These are phyloP conservation scores for Tortricodes alternella DNA, from an alignment of 2,888 invertebrate species.

Conservation along the genomic window DNA sequence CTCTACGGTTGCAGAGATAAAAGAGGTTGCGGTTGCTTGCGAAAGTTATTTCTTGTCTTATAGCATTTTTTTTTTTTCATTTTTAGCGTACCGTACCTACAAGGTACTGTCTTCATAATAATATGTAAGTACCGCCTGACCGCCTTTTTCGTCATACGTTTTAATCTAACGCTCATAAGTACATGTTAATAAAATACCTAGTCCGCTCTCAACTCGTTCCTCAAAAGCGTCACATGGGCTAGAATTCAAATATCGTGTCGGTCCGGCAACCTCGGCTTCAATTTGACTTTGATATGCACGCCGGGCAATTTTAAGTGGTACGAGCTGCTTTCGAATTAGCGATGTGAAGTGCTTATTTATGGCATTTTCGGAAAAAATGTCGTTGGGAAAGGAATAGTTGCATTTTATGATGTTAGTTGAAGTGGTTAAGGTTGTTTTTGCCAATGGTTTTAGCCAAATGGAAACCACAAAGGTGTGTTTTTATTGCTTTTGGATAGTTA, in stretches of 20 bases:
- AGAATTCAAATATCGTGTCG: constrained; percentile 39
- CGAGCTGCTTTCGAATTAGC: constrained; percentile 30
- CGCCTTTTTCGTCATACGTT: too few relatives aligned
- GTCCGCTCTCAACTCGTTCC: neutral
- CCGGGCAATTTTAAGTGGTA: constrained; percentile 38
- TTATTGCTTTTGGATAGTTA: too few relatives aligned
- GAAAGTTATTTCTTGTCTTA: too few relatives aligned
- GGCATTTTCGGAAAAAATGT: constrained; percentile 6
- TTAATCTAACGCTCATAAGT: too few relatives aligned
- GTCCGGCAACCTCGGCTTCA: constrained; percentile 30
- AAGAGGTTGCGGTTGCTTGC: too few relatives aligned
- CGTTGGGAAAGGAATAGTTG: neutral
- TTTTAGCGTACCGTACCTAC: too few relatives aligned
- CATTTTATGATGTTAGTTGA: neutral
- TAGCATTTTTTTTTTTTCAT: too few relatives aligned
- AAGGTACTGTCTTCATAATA: too few relatives aligned
- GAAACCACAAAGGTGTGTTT: too few relatives aligned
- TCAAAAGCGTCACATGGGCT: constrained; percentile 7
- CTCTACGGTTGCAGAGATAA: too few relatives aligned
- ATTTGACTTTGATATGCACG: constrained; percentile 39
- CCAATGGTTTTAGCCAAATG: neutral
- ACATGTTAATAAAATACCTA: too few relatives aligned
- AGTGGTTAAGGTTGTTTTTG: neutral
- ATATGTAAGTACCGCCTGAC: too few relatives aligned
- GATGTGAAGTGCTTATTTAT: constrained; percentile 19